Evolutionary conservation across 2,888 invertebrate genomes (phyloP), one percentile per base, ranked within the genome.

Genomic region (Brachyopa scutellaris): DNA sequence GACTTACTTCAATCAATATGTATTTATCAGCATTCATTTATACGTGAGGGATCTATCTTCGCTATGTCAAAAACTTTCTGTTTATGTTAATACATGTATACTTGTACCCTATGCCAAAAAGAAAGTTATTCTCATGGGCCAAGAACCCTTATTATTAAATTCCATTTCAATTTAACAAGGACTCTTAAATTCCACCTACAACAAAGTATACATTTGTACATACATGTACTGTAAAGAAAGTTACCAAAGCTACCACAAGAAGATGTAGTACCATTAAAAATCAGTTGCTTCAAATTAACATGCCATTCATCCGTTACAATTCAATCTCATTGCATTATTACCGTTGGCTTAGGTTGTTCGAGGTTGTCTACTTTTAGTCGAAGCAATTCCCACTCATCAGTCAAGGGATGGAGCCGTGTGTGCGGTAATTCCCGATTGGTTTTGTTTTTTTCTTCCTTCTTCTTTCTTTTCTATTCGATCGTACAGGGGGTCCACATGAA

Each of bases 251-350:
- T 8, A 2, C 19, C 6, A 42, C 2, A 15, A 42, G 17, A 40
- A 17, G 4, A 42, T 6, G 6, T 17, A 42, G 15, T 73, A 9
- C 45, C 62, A 73, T 62, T 73, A 73, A 73, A 73, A 73, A 62
- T 64, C 73, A 47, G 62, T 55, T 62, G 53, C 38, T 47, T 64
- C 53, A 47, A 73, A 73, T 73, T 64, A 64, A 55, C 55, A 53
- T 73, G 29, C 38, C 36, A 53, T 72, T 72, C 72, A 62, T 72
- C 45, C 42, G 36, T 53, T 55, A 38, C 62, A 62, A 73, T 62
- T 55, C 55, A 61, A 73, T 73, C 36, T 73, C 11, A 45, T 23
- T 73, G 38, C 62, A 53, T 62, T 73, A 73, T 73, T 73, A 73
- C 73, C 62, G 47, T 42, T 40, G 59, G 70, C 51, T 51, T 33